phyloP scores from a whole-genome alignment of 2,797 vertebrate species.

The Bradypus variegatus region DNA sequence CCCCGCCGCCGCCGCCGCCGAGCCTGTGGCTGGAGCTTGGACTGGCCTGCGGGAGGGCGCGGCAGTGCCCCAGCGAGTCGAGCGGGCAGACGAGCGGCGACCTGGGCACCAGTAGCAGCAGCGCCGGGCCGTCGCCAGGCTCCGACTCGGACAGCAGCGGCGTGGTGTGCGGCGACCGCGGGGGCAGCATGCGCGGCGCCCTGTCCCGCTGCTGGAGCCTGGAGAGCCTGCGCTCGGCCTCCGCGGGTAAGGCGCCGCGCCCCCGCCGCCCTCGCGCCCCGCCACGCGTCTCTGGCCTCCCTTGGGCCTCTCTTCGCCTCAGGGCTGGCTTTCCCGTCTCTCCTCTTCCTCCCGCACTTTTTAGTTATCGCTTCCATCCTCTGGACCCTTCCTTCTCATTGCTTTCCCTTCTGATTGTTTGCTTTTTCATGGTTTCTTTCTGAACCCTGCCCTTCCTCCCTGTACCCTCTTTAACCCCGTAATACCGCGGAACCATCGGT shows the following conservation, averaged over 20 bases:
- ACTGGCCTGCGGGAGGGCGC: constrained; percentile 80
- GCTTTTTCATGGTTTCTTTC: neutral
- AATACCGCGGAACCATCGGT: neutral
- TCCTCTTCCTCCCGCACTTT: neutral
- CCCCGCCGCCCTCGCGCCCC: neutral
- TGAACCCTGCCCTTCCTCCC: neutral
- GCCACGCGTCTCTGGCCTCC: neutral
- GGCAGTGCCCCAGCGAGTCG: constrained; percentile 84
- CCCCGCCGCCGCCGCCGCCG: constrained; percentile 11
- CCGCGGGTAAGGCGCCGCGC: constrained; percentile 82
- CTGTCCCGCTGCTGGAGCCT: constrained; percentile 93
- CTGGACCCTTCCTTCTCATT: neutral
- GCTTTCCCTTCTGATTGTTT: neutral
- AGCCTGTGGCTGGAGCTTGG: constrained; percentile 72
- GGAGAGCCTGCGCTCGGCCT: constrained; percentile 93
- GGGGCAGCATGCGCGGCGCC: constrained; percentile 80
- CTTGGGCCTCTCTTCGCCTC: no score
- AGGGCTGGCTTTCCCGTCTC: neutral
- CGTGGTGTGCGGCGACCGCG: constrained; percentile 77
- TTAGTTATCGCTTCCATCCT: neutral
- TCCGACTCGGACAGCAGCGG: constrained; percentile 90
- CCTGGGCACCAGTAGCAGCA: constrained; percentile 84
- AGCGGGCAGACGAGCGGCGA: constrained; percentile 83
- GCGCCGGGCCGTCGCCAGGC: constrained; percentile 85
- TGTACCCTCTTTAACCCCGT: neutral